Evolutionary conservation across 2,797 vertebrate genomes (phyloP).

Genomic region (Siniperca undulata): DNA sequence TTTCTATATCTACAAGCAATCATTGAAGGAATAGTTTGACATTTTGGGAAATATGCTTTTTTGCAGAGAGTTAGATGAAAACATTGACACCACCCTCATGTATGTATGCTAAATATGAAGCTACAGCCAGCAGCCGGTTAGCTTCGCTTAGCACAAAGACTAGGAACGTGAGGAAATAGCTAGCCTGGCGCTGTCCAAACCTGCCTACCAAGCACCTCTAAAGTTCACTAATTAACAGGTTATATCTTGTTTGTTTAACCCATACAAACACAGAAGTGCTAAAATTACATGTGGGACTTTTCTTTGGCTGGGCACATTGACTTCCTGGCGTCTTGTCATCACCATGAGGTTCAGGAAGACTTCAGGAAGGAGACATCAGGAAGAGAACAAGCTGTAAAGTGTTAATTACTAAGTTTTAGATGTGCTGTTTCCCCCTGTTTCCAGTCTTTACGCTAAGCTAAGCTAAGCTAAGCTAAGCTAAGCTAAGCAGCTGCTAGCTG

Average conservation of each 20-base stretch:
- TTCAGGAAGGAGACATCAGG: not conserved
- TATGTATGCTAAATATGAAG: not conserved
- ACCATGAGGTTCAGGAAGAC: not conserved
- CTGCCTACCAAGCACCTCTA: not conserved
- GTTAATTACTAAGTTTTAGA: not conserved
- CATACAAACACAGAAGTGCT: not conserved
- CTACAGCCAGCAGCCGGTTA: not conserved
- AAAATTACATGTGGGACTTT: not conserved
- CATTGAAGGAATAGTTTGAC: not conserved
- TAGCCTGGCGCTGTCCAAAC: not conserved
- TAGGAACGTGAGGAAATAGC: not conserved
- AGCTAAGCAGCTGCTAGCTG: not conserved
- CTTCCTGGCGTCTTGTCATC: not conserved
- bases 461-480: too few species aligned
- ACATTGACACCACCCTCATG: not conserved
- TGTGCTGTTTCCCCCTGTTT: not conserved
- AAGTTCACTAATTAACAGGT: not conserved
- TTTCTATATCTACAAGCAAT: slow-evolving; percentile 1
- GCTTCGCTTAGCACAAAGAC: not conserved
- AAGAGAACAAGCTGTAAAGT: not conserved
- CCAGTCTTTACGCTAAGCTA: not conserved
- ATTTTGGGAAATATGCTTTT: not conserved
- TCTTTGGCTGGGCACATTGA: too few species aligned
- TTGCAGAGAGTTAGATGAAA: not conserved
- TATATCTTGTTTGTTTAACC: not conserved